Evolutionary conservation across 2,888 invertebrate species (phyloP).

Genomic region (Meiosimyza decipiens): DNA sequence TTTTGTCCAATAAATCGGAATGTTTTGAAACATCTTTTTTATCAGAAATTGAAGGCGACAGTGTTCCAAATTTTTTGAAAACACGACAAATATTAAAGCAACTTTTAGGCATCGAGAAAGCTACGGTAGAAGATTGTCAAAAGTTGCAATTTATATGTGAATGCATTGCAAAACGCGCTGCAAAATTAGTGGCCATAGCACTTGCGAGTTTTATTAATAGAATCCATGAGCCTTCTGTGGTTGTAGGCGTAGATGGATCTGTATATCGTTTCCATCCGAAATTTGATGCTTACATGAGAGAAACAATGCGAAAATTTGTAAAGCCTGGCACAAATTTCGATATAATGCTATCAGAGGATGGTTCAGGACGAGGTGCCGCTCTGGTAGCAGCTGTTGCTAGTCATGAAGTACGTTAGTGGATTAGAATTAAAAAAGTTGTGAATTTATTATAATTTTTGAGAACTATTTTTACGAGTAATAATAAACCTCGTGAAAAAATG

Average conservation of each 20-base stretch:
- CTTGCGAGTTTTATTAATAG: slow-evolving; percentile 88
- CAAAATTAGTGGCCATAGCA: slow-evolving; percentile 90
- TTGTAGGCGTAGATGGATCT: slow-evolving; percentile 96
- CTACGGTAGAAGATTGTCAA: slow-evolving; percentile 88
- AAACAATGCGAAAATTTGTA: slow-evolving; percentile 81
- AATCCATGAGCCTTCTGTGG: slow-evolving; percentile 86
- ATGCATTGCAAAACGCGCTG: slow-evolving; percentile 89
- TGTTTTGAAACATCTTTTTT: slow-evolving; percentile 96
- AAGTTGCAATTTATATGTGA: slow-evolving; percentile 92
- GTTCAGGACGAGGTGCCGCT: slow-evolving; percentile 94
- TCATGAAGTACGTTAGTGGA: slow-evolving; percentile 32
- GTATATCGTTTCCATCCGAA: slow-evolving; percentile 96
- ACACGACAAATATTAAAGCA: slow-evolving; percentile 86
- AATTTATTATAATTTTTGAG: background rate
- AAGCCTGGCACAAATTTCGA: slow-evolving; percentile 83
- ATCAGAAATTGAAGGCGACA: slow-evolving; percentile 94
- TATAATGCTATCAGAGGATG: slow-evolving; percentile 94
- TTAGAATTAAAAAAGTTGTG: background rate
- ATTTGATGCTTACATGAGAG: slow-evolving; percentile 92
- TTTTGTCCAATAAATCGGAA: slow-evolving; percentile 68
- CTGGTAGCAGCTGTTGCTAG: slow-evolving; percentile 89
- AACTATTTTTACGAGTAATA: background rate
- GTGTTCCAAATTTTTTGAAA: slow-evolving; percentile 79
- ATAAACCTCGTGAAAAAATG: no score
- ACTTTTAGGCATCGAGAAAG: slow-evolving; percentile 70